Evolutionary conservation across 1,140 invertebrate genomes (phyloP).

Genomic region (Stratiolaelaps scimitus): DNA sequence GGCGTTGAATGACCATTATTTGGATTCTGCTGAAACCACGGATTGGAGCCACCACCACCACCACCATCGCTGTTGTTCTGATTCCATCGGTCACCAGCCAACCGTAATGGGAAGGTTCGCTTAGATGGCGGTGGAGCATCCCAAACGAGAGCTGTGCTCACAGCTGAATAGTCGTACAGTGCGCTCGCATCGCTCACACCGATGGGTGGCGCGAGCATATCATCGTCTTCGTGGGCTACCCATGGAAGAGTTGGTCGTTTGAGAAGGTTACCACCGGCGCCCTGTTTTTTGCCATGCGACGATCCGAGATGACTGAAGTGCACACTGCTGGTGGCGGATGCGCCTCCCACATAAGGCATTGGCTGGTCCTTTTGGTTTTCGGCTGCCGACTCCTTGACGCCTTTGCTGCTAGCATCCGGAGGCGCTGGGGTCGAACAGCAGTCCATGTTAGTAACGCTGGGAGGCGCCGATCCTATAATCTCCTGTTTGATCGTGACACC

Average conservation of each 20-base stretch:
- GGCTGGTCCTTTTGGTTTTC: too few relatives aligned
- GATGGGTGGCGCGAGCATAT: background rate
- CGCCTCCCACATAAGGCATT: too few relatives aligned
- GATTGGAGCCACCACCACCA: too few relatives aligned
- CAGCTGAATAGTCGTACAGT: slow-evolving; percentile 19
- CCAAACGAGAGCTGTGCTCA: slow-evolving; percentile 12
- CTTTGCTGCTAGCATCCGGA: too few relatives aligned
- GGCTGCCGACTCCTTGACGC: too few relatives aligned
- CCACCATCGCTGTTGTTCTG: too few relatives aligned
- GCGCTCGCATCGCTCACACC: background rate
- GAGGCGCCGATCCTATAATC: slow-evolving; percentile 18
- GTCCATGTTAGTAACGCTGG: background rate
- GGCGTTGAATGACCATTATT: too few relatives aligned
- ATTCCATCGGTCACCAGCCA: background rate
- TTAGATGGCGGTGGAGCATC: slow-evolving; percentile 17
- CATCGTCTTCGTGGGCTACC: slow-evolving; percentile 16
- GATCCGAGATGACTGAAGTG: too few relatives aligned
- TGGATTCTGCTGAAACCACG: too few relatives aligned
- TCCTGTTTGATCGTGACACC: slow-evolving; percentile 23
- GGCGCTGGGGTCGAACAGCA: background rate
- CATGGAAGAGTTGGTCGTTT: slow-evolving; percentile 20
- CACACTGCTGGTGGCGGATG: too few relatives aligned
- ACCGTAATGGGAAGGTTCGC: slow-evolving; percentile 10
- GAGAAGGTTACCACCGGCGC: background rate
- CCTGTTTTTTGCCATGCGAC: too few relatives aligned